Conservation (phyloP, 2,797 vertebrate genomes). For the Acanthurus leucopareius region DNA sequence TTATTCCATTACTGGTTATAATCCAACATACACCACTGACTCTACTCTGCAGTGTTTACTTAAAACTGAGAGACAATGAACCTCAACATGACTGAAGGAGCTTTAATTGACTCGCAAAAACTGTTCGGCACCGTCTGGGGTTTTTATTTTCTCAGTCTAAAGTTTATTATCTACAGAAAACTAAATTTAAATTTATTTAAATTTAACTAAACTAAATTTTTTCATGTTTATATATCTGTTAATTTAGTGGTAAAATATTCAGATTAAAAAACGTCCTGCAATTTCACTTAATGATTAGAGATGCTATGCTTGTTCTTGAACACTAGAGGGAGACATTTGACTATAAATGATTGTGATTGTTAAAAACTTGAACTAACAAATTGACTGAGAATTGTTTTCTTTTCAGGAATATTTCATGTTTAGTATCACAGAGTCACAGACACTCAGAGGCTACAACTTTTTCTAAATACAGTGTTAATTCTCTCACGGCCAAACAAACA, state of each 20-base stretch:
- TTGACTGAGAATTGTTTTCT: neutral
- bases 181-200: no score
- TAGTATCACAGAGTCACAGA: neutral
- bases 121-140: neutral
- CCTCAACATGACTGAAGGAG: neutral
- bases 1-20: no score
- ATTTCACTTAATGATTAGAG: no score
- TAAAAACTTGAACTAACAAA: neutral
- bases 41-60: neutral
- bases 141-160: neutral
- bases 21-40: neutral
- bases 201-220: no score
- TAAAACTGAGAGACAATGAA: neutral
- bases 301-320: neutral
- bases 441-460: neutral
- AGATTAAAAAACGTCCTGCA: no score
- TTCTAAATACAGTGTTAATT: neutral
- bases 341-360: slow-evolving; percentile 55
- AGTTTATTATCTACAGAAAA: neutral
- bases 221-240: neutral
- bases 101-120: no score
- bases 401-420: neutral
- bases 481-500: neutral
- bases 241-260: neutral
- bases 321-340: slow-evolving; percentile 77